phyloP scores from a whole-genome alignment of 2,888 invertebrate genomes.

The Alcis repandata region DNA sequence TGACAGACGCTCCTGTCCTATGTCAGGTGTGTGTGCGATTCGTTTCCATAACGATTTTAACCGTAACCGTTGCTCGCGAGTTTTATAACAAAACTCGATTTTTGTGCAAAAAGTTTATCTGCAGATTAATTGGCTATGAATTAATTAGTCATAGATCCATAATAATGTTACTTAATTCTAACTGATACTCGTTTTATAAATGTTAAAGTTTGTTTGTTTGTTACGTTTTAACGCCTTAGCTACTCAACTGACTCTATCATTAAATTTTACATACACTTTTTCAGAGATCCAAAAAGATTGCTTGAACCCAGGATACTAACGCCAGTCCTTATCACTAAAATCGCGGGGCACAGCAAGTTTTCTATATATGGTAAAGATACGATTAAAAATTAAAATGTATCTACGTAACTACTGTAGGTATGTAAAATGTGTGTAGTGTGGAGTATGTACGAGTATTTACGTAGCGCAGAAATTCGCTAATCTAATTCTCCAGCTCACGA shows the following conservation, averaged over 20 bases:
- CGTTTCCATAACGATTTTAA: slow-evolving; percentile 56
- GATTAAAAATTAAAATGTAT: background rate
- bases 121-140: background rate
- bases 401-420: background rate
- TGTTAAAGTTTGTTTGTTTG: too few relatives aligned
- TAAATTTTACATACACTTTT: too few relatives aligned
- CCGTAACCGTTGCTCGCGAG: slow-evolving; percentile 26
- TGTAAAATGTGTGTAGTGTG: too few relatives aligned
- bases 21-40: slow-evolving; percentile 54
- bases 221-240: too few relatives aligned
- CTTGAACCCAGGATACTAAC: too few relatives aligned
- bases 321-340: too few relatives aligned
- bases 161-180: too few relatives aligned
- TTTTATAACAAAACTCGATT: slow-evolving; percentile 16
- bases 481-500: slow-evolving; percentile 12
- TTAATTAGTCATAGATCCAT: background rate
- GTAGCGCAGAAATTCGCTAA: background rate
- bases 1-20: slow-evolving; percentile 10
- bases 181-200: too few relatives aligned
- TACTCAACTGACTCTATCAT: too few relatives aligned
- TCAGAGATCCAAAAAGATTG: too few relatives aligned
- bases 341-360: too few relatives aligned
- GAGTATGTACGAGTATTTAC: too few relatives aligned
- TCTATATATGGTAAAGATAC: background rate
- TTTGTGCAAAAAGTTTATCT: background rate